Evolutionary conservation across 2,797 vertebrate genomes (phyloP).

Genomic region (Macropus fuliginosus): DNA sequence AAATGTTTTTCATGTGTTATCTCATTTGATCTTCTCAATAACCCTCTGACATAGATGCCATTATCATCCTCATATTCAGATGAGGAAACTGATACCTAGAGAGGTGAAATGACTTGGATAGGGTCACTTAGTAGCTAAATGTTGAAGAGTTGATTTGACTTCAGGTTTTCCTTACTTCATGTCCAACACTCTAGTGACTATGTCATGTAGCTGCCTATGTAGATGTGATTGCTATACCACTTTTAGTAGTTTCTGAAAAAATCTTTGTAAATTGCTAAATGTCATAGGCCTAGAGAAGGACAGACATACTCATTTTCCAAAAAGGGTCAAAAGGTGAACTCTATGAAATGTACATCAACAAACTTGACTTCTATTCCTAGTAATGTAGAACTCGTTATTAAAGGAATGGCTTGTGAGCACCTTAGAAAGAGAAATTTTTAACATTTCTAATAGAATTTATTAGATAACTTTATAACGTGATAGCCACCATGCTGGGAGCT

Average conservation of each 20-base stretch:
- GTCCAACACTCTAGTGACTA: not conserved
- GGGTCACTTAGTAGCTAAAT: not conserved
- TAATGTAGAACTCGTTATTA: not conserved
- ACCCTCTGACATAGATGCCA: not conserved
- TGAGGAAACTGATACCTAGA: not conserved
- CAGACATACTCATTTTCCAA: not conserved
- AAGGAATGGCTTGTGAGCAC: not conserved
- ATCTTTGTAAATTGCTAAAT: not conserved
- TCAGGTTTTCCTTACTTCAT: not conserved
- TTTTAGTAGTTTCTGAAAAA: not conserved
- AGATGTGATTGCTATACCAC: not conserved
- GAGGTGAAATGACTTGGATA: not conserved
- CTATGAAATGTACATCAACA: not conserved
- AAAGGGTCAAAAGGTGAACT: not conserved
- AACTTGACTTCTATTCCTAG: not conserved
- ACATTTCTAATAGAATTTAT: not conserved
- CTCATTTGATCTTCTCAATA: not conserved
- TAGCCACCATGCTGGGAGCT: not conserved
- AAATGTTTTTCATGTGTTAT: not conserved
- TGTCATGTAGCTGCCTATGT: not conserved
- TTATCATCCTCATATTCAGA: not conserved
- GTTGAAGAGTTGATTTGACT: not conserved
- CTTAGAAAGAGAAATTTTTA: not conserved
- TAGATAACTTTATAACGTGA: not conserved
- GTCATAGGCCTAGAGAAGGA: not conserved